These are phyloP conservation scores for Phengaris arion DNA, from an alignment of 2,888 invertebrate genomes.

Conservation along the genomic window DNA sequence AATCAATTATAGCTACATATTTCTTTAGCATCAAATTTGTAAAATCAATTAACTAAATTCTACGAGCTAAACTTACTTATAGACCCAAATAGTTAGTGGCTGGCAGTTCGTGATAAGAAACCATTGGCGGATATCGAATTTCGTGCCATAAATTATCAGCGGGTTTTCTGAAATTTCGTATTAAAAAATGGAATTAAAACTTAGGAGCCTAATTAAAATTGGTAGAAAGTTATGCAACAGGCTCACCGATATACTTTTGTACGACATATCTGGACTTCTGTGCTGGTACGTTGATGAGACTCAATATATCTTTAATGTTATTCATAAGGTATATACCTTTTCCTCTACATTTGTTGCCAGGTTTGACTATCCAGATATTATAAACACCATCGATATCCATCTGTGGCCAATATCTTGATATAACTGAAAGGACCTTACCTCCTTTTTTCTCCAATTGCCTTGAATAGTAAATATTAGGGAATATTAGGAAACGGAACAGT, in stretches of 20 bases:
- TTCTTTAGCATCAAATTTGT: not conserved
- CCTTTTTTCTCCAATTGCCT: conserved; percentile 77
- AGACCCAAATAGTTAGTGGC: conserved; percentile 95
- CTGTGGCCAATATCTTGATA: conserved; percentile 89
- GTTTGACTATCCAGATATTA: conserved; percentile 97
- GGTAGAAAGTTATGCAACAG: not conserved
- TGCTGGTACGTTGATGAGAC: conserved; percentile 83
- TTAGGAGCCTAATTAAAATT: not conserved
- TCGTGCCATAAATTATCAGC: conserved; percentile 91
- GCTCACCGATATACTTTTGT: conserved; percentile 95
- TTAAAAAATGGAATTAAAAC: not conserved
- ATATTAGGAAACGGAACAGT: not conserved
- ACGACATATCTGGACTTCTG: conserved; percentile 91
- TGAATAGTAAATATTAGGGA: conserved; percentile 37
- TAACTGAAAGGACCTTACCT: conserved; percentile 81
- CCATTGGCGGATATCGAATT: conserved; percentile 98
- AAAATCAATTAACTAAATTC: not conserved
- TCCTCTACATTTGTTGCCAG: conserved; percentile 95
- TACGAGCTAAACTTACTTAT: conserved; percentile 81
- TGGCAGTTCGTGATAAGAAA: conserved; percentile 94
- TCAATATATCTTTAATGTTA: conserved; percentile 90
- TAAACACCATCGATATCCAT: conserved; percentile 89
- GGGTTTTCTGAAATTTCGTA: conserved; percentile 86
- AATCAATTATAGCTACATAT: not conserved
- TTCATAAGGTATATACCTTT: conserved; percentile 93